Evolutionary conservation across 1,140 invertebrate species (phyloP).

Genomic region (Orius insidiosus): DNA sequence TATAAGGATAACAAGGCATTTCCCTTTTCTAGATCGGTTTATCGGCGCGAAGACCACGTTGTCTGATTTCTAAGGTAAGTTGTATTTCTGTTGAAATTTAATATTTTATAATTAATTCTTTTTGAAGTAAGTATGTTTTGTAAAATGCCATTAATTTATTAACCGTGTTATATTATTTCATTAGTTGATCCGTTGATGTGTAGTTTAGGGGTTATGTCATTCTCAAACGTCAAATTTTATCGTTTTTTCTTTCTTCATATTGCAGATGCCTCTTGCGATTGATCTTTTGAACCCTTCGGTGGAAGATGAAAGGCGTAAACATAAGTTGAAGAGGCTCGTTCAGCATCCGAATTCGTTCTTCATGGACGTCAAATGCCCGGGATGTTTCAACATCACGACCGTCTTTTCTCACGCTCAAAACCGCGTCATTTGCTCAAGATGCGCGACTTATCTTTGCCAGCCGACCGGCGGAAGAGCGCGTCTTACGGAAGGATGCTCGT

Average conservation of each 20-base stretch:
- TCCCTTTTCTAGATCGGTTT: too few relatives aligned
- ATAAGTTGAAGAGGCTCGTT: constrained; percentile 91
- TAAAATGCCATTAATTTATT: too few relatives aligned
- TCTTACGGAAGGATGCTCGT: constrained; percentile 86
- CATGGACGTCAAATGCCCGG: constrained; percentile 99
- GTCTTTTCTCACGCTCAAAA: constrained; percentile 98
- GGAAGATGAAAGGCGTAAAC: constrained; percentile 76
- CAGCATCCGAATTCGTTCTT: constrained; percentile 99
- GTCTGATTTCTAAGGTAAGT: too few relatives aligned
- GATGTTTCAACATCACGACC: constrained; percentile 97
- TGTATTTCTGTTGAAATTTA: too few relatives aligned
- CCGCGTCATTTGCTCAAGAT: constrained; percentile 94
- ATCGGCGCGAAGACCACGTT: too few relatives aligned
- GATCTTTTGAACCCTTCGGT: constrained; percentile 92
- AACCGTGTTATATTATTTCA: too few relatives aligned
- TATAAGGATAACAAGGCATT: too few relatives aligned
- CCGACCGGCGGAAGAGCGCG: constrained; percentile 96
- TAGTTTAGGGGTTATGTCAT: too few relatives aligned
- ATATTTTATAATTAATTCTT: too few relatives aligned
- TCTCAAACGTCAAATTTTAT: too few relatives aligned
- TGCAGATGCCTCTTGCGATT: constrained; percentile 68
- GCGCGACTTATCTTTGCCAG: constrained; percentile 93
- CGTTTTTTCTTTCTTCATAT: constrained; percentile 7
- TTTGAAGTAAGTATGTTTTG: too few relatives aligned
- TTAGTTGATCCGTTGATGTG: too few relatives aligned